Conservation (phyloP, 30 jellyfish, hydroid and myxozoan species). For the Hydractinia symbiolongicarpus region DNA sequence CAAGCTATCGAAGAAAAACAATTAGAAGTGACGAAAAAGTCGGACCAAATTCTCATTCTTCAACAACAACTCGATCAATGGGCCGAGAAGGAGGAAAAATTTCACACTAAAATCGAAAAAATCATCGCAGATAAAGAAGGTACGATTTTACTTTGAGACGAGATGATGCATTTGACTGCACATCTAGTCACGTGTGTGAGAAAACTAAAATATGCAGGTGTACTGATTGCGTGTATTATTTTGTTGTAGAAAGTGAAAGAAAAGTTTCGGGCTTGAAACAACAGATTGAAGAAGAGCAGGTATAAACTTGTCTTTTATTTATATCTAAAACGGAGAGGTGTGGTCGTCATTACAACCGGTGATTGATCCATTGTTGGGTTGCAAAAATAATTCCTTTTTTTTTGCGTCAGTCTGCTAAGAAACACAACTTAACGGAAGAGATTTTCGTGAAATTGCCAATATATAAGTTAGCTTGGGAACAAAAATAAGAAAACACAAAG, state of each 20-base stretch:
- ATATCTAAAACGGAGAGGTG: not conserved
- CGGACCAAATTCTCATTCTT: conserved; percentile 20
- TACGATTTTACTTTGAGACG: conserved; percentile 3
- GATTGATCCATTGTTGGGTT: too few relatives aligned
- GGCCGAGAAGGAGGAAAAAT: conserved; percentile 33
- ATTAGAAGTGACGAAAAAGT: conserved; percentile 49
- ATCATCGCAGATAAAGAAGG: conserved; percentile 37
- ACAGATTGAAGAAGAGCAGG: conserved; percentile 57
- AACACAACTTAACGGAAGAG: too few relatives aligned
- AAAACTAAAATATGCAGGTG: conserved; percentile 35
- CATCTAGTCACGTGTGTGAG: conserved; percentile 22
- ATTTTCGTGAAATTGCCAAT: too few relatives aligned
- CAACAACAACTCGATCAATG: conserved; percentile 43
- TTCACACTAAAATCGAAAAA: conserved; percentile 31
- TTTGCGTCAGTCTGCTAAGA: too few relatives aligned
- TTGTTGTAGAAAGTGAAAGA: conserved; percentile 55
- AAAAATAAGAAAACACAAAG: too few relatives aligned
- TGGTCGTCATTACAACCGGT: not conserved
- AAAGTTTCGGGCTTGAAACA: conserved; percentile 47
- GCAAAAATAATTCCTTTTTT: too few relatives aligned
- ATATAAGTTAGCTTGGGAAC: too few relatives aligned
- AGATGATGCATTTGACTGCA: not conserved
- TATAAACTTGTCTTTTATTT: not conserved
- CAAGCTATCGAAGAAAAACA: conserved; percentile 55
- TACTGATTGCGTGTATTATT: not conserved